A percentile compares a stretch with the other conserved stretches of the same genome.
Evolutionary conservation across 1,140 invertebrate species (phyloP).

Genomic region (Pogonognathellus flavescens): DNA sequence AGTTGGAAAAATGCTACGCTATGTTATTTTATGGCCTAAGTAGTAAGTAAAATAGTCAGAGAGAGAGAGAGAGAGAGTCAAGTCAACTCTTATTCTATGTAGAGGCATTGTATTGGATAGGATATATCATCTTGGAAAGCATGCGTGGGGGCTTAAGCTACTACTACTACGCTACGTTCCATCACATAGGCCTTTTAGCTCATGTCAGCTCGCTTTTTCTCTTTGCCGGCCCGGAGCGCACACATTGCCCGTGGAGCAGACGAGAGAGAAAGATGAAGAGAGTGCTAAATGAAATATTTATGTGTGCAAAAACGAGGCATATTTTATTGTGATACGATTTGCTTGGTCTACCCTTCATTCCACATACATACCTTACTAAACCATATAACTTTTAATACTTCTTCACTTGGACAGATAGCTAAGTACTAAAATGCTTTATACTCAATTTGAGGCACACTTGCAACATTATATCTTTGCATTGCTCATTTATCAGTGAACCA

Average conservation of each 20-base stretch:
- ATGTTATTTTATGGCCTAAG: conserved; percentile 20
- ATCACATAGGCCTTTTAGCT: conserved; percentile 22
- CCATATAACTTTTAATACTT: neutral
- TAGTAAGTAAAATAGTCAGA: neutral
- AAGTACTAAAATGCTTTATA: conserved; percentile 2
- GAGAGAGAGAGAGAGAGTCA: too few relatives aligned
- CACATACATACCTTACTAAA: neutral
- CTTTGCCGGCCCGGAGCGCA: conserved; percentile 22
- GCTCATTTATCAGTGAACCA: too few relatives aligned
- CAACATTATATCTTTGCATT: neutral
- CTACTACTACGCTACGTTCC: conserved; percentile 14
- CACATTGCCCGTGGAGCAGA: conserved; percentile 35
- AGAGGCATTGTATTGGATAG: conserved; percentile 28
- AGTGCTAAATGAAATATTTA: conserved; percentile 65
- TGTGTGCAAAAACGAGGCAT: conserved; percentile 41
- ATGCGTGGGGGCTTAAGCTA: conserved; percentile 51
- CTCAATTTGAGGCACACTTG: neutral
- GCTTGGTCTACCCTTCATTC: neutral
- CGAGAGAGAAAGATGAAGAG: conserved; percentile 57
- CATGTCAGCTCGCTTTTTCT: conserved; percentile 43
- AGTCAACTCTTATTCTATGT: conserved; percentile 15
- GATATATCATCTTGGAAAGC: conserved; percentile 25
- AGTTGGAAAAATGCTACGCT: conserved; percentile 37
- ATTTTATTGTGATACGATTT: conserved; percentile 42
- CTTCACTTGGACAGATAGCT: neutral